Percentiles rank a stretch among this genome's conserved stretches.
phyloP scores from a whole-genome alignment of 1,140 invertebrate genomes.

The Lineus longissimus region DNA sequence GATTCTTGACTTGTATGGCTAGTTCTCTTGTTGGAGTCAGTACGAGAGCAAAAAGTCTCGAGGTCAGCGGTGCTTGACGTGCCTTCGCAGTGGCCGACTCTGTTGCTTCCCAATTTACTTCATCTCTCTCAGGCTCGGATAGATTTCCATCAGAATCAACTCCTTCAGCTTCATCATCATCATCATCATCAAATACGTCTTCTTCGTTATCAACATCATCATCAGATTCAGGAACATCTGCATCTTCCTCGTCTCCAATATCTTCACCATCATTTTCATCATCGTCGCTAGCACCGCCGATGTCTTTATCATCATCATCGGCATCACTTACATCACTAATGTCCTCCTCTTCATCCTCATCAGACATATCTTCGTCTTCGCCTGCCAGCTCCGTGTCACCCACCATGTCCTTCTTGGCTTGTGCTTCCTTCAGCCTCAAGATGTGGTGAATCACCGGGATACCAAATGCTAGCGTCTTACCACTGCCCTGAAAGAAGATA shows the following conservation, averaged over 20 bases:
- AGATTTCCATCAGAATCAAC: background rate
- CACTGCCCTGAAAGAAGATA: conserved; percentile 69
- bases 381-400: background rate
- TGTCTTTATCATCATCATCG: conserved; percentile 29
- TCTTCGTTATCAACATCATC: conserved; percentile 49
- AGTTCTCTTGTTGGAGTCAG: conserved; percentile 93
- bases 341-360: conserved; percentile 11
- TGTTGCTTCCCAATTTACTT: background rate
- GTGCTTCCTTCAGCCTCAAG: conserved; percentile 55
- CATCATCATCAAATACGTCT: conserved; percentile 17
- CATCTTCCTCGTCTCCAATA: conserved; percentile 35
- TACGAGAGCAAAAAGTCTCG: conserved; percentile 67
- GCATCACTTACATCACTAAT: conserved; percentile 42
- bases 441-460: conserved; percentile 87
- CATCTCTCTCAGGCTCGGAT: background rate
- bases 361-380: background rate
- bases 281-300: conserved; percentile 26
- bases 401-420: background rate
- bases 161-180: conserved; percentile 6
- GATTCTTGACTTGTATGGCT: conserved; percentile 87
- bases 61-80: no score
- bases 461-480: conserved; percentile 95
- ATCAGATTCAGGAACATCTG: conserved; percentile 42
- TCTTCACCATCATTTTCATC: conserved; percentile 17
- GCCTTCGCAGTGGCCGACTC: background rate